Percentiles rank a stretch among this genome's conserved stretches.
phyloP scores from a whole-genome alignment of 2,888 invertebrate species.

The Thereva unica region DNA sequence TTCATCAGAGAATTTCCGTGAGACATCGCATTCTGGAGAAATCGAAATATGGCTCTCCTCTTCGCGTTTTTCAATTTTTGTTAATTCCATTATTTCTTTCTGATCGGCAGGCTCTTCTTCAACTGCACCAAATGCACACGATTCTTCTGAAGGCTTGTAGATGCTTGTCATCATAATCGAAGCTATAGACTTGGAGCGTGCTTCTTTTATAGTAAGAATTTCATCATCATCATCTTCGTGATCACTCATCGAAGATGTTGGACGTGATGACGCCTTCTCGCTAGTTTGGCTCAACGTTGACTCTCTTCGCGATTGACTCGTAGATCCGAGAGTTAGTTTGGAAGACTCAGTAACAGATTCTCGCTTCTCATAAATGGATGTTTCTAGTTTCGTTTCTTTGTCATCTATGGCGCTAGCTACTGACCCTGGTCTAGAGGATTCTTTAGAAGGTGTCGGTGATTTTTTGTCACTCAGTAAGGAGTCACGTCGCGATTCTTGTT shows the following conservation, averaged over 20 bases:
- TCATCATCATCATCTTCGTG: conserved; percentile 48
- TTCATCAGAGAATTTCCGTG: conserved; percentile 40
- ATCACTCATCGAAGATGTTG: conserved; percentile 52
- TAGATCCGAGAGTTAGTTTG: conserved; percentile 32
- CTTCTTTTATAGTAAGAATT: conserved; percentile 52
- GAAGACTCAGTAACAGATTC: conserved; percentile 38
- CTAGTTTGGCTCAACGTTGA: conserved; percentile 50
- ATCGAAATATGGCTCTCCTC: conserved; percentile 37
- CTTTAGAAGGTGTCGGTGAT: conserved; percentile 37
- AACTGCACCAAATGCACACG: conserved; percentile 45
- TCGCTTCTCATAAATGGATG: neutral
- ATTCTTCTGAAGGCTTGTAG: conserved; percentile 54
- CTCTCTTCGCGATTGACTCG: conserved; percentile 49
- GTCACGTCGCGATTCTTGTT: neutral
- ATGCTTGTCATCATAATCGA: conserved; percentile 58
- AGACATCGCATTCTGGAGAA: conserved; percentile 42
- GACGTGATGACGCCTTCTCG: conserved; percentile 48
- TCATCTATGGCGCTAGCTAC: conserved; percentile 30
- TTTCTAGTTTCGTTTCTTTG: no score
- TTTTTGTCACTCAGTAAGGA: conserved; percentile 33
- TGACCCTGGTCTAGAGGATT: conserved; percentile 42
- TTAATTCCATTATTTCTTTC: neutral
- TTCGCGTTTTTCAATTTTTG: neutral
- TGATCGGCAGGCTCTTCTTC: conserved; percentile 47
- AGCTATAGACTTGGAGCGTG: conserved; percentile 57